Percentiles rank a stretch among this genome's conserved stretches.
phyloP scores from a whole-genome alignment of 2,113 vertebrate genomes.

The Hypomesus transpacificus region DNA sequence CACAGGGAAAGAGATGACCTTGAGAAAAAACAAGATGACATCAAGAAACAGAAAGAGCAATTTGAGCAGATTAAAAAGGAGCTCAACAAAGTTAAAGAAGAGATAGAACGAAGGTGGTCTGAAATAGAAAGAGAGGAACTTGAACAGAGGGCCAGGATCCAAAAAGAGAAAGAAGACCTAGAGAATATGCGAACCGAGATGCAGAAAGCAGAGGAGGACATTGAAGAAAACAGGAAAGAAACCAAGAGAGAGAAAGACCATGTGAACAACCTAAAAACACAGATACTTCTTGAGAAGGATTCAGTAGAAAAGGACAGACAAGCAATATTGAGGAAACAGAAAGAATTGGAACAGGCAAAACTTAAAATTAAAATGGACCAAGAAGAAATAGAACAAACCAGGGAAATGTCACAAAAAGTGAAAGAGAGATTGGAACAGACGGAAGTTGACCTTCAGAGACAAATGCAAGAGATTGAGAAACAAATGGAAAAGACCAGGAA shows the following conservation, averaged over 20 bases:
- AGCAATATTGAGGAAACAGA: constrained; percentile 21
- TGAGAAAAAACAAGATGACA: constrained; percentile 34
- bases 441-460: constrained; percentile 8
- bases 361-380: constrained; percentile 3
- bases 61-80: constrained; percentile 49
- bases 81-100: constrained; percentile 38
- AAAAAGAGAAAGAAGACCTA: constrained; percentile 36
- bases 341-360: constrained; percentile 29
- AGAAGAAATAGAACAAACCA: constrained; percentile 19
- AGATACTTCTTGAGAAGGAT: constrained; percentile 29
- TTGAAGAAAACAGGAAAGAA: constrained; percentile 18
- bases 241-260: constrained; percentile 24
- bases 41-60: constrained; percentile 40
- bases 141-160: constrained; percentile 29
- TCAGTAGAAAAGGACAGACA: constrained; percentile 27
- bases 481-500: neutral
- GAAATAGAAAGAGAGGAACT: constrained; percentile 28
- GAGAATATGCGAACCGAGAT: constrained; percentile 21
- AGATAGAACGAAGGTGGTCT: constrained; percentile 44
- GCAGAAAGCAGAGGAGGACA: constrained; percentile 28
- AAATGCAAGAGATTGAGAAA: constrained; percentile 9
- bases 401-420: constrained; percentile 12
- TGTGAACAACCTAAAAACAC: constrained; percentile 25
- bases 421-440: constrained; percentile 1
- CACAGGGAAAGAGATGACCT: constrained; percentile 45